Percentiles rank a stretch among this genome's conserved stretches.
phyloP scores from a whole-genome alignment of 1,140 invertebrate species.

The Cryptotermes secundus region DNA sequence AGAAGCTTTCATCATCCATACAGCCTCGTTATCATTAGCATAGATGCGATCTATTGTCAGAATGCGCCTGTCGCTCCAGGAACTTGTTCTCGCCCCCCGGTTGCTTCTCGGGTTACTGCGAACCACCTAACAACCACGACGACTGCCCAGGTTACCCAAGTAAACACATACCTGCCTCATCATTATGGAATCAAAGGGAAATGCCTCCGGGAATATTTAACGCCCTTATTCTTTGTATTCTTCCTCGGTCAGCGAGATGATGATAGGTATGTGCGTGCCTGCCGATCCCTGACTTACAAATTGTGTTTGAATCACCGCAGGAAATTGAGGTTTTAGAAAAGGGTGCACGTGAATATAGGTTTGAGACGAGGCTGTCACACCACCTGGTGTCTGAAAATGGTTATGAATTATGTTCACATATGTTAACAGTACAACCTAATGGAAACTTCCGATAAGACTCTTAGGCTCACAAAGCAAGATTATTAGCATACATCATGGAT shows the following conservation, averaged over 20 bases:
- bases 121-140: neutral
- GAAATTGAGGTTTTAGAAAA: too few relatives aligned
- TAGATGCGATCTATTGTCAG: neutral
- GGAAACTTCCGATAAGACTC: neutral
- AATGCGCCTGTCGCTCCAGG: neutral
- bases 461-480: too few relatives aligned
- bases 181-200: neutral
- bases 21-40: slow-evolving; percentile 1
- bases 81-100: slow-evolving; percentile 13
- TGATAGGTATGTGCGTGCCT: too few relatives aligned
- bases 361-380: too few relatives aligned
- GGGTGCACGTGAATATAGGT: too few relatives aligned
- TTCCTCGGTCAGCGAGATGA: too few relatives aligned
- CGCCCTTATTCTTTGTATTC: neutral
- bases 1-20: neutral
- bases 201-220: neutral
- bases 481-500: too few relatives aligned
- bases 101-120: neutral
- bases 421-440: too few relatives aligned
- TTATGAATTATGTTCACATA: neutral
- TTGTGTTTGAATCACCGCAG: too few relatives aligned
- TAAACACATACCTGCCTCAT: neutral
- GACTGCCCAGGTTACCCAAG: neutral
- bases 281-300: too few relatives aligned
- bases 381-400: too few relatives aligned